Evolutionary conservation across 2,113 vertebrate genomes (phyloP).

Genomic region (Ictalurus punctatus): DNA sequence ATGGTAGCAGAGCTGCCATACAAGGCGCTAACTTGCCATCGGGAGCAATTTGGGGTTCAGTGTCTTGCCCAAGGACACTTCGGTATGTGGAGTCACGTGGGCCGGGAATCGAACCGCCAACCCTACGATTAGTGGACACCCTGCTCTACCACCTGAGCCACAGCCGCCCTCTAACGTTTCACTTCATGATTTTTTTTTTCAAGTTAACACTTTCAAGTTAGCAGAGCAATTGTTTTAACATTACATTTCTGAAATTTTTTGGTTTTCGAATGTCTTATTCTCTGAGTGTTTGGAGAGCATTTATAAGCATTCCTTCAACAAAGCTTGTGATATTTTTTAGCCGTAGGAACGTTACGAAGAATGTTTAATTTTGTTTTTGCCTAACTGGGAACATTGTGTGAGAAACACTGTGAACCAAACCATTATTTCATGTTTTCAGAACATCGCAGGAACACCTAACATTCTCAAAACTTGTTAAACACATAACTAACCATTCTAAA

Average conservation of each 20-base stretch:
- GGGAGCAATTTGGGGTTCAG: too few relatives aligned
- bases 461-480: not conserved
- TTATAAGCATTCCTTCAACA: too few relatives aligned
- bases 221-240: not conserved
- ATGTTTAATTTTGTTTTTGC: not conserved
- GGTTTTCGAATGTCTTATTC: not conserved
- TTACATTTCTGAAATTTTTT: not conserved
- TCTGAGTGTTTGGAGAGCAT: not conserved
- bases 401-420: slow-evolving; percentile 1
- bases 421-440: slow-evolving; percentile 1
- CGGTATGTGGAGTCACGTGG: too few relatives aligned
- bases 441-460: not conserved
- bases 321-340: not conserved
- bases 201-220: not conserved
- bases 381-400: slow-evolving; percentile 5
- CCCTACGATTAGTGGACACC: too few relatives aligned
- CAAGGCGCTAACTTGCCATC: too few relatives aligned
- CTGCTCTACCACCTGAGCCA: too few relatives aligned
- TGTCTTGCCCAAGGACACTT: too few relatives aligned
- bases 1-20: too few relatives aligned
- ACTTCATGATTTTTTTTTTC: not conserved
- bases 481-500: not conserved
- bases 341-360: not conserved
- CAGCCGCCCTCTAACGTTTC: not conserved
- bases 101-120: too few relatives aligned